phyloP scores from a whole-genome alignment of 2,888 invertebrate genomes.

The Deladenus siricidicola region DNA sequence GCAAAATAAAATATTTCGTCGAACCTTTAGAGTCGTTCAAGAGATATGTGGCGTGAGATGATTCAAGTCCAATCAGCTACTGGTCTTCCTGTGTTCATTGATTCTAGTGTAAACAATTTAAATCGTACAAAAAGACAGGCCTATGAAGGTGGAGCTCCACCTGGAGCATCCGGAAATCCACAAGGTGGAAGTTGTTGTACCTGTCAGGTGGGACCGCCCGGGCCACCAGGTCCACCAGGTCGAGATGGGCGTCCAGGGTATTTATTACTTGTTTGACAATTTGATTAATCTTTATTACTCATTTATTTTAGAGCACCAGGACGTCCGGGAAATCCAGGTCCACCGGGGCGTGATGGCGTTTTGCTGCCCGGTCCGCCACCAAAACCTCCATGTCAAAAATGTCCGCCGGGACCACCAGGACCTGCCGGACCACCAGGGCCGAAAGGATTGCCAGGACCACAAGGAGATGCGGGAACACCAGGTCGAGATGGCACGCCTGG shows the following conservation, averaged over 20 bases:
- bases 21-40: constrained; percentile 42
- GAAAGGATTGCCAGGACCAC: constrained; percentile 41
- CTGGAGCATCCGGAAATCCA: constrained; percentile 23
- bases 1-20: too few species aligned
- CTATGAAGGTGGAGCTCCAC: constrained; percentile 19
- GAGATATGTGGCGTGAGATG: constrained; percentile 54
- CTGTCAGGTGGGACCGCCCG: constrained; percentile 50
- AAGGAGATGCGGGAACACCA: constrained; percentile 42
- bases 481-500: constrained; percentile 38
- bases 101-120: not conserved
- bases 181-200: constrained; percentile 37
- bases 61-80: constrained; percentile 48
- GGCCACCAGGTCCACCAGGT: constrained; percentile 40
- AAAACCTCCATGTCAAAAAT: constrained; percentile 53
- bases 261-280: not conserved
- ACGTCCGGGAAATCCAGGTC: constrained; percentile 48
- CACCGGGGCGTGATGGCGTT: constrained; percentile 42
- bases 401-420: constrained; percentile 39
- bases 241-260: constrained; percentile 46
- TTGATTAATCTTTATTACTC: not conserved
- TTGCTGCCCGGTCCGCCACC: constrained; percentile 53
- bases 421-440: constrained; percentile 43
- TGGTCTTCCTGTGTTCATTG: constrained; percentile 23
- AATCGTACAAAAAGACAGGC: not conserved
- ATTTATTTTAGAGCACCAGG: constrained; percentile 34